These are phyloP conservation scores for Hormiphora californensis DNA, from an alignment of 37 sponge, comb jelly and placozoan species.

Conservation along the genomic window DNA sequence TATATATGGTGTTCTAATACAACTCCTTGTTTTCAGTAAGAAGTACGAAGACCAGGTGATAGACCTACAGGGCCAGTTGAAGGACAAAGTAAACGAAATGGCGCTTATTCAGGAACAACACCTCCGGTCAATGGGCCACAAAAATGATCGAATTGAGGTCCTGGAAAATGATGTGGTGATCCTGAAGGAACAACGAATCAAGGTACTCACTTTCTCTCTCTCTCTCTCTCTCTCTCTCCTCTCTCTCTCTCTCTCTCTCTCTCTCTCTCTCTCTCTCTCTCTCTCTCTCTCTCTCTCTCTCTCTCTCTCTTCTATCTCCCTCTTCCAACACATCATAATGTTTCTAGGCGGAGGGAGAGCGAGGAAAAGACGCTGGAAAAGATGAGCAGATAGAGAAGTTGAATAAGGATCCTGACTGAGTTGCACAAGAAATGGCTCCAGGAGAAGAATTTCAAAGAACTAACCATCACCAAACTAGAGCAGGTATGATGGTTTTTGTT, in stretches of 20 bases:
- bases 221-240: neutral
- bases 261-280: neutral
- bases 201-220: neutral
- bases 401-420: neutral
- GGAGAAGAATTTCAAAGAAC: constrained; percentile 31
- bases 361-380: neutral
- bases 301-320: neutral
- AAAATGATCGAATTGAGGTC: neutral
- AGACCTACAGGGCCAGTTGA: neutral
- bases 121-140: neutral
- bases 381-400: constrained; percentile 25
- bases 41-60: neutral
- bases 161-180: neutral
- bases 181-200: constrained; percentile 2
- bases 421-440: neutral
- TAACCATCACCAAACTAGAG: constrained; percentile 21
- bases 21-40: neutral
- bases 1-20: neutral
- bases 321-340: no score
- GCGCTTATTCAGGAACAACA: neutral
- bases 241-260: neutral
- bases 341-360: neutral
- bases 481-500: neutral
- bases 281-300: neutral
- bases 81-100: constrained; percentile 35